These are phyloP conservation scores for Salpingus planirostris DNA, from an alignment of 2,888 invertebrate species.

Conservation along the genomic window DNA sequence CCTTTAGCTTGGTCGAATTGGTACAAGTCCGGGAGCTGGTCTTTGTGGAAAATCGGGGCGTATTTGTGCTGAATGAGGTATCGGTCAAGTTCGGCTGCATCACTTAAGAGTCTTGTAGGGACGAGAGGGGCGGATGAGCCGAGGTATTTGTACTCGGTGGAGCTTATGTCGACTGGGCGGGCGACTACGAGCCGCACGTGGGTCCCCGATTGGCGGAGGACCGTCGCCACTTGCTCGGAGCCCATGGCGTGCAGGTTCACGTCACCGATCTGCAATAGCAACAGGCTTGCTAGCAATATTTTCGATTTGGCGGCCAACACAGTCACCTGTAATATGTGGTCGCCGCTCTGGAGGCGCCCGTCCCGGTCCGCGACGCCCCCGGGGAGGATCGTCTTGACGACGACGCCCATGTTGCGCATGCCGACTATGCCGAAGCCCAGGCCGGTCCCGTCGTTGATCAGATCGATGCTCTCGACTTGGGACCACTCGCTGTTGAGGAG, in stretches of 20 bases:
- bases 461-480: constrained; percentile 94
- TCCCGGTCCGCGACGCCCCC: constrained; percentile 97
- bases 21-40: constrained; percentile 25
- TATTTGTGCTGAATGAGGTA: constrained; percentile 78
- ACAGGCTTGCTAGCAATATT: not conserved
- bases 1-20: constrained; percentile 39
- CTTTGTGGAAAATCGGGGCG: constrained; percentile 55
- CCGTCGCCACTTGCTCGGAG: constrained; percentile 94
- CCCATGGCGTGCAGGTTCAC: constrained; percentile 90
- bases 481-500: constrained; percentile 85
- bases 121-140: constrained; percentile 54
- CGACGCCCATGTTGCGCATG: constrained; percentile 95
- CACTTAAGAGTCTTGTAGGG: constrained; percentile 67
- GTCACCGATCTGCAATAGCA: constrained; percentile 40
- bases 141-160: constrained; percentile 49
- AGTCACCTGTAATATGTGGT: constrained; percentile 90
- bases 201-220: constrained; percentile 89
- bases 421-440: constrained; percentile 99
- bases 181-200: constrained; percentile 93
- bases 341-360: constrained; percentile 92
- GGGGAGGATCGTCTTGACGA: constrained; percentile 95
- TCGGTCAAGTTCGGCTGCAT: constrained; percentile 77
- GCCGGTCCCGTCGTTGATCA: constrained; percentile 95
- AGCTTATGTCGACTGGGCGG: constrained; percentile 71
- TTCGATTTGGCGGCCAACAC: not conserved